Percentiles rank a stretch among this genome's conserved stretches.
Evolutionary conservation across 2,113 vertebrate species (phyloP).

Genomic region (Amblyopsis rosae): DNA sequence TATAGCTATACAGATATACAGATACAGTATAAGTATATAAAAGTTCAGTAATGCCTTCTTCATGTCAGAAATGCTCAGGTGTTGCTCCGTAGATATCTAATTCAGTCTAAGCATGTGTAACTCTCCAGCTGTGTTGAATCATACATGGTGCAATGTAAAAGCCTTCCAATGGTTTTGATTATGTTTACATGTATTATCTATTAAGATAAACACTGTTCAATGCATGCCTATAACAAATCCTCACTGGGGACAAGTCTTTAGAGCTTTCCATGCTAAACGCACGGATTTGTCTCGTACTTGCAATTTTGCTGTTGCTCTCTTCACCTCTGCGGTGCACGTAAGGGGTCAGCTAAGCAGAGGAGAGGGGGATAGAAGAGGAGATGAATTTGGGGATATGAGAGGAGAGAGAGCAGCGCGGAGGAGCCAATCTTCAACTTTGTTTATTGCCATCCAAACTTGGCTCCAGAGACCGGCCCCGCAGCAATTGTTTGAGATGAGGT

Average conservation of each 20-base stretch:
- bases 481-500: slow-evolving; percentile 76
- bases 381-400: slow-evolving; percentile 31
- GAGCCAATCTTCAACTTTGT: slow-evolving; percentile 71
- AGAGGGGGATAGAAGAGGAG: slow-evolving; percentile 21
- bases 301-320: too few relatives aligned
- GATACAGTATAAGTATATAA: too few relatives aligned
- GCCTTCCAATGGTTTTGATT: not conserved
- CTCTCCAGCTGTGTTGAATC: not conserved
- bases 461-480: slow-evolving; percentile 53
- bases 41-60: not conserved
- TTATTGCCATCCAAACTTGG: slow-evolving; percentile 78
- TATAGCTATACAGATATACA: too few relatives aligned
- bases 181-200: not conserved
- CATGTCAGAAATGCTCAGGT: slow-evolving; percentile 1
- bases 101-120: not conserved
- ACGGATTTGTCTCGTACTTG: not conserved
- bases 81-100: not conserved
- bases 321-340: too few relatives aligned
- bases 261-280: not conserved
- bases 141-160: not conserved
- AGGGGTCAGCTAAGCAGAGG: not conserved
- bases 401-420: slow-evolving; percentile 37
- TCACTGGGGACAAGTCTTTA: not conserved
- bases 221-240: slow-evolving; percentile 13
- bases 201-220: slow-evolving; percentile 29